phyloP scores from a whole-genome alignment of 2,888 invertebrate genomes.

The Amitus sp. region DNA sequence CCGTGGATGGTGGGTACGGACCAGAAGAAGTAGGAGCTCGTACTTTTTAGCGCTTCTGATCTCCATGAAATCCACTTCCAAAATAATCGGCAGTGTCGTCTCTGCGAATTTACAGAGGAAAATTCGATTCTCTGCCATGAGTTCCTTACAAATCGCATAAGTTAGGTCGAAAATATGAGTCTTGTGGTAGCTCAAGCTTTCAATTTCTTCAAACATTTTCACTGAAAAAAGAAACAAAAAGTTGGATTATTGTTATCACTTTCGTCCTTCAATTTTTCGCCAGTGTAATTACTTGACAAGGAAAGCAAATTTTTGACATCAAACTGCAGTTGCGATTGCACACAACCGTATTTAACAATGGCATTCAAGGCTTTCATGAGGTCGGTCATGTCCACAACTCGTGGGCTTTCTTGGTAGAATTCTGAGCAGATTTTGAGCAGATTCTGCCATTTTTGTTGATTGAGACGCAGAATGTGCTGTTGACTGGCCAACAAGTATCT shows the following conservation, averaged over 20 bases:
- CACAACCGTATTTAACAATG: conserved; percentile 66
- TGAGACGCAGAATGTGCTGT: conserved; percentile 15
- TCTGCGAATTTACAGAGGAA: conserved; percentile 56
- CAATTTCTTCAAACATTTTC: conserved; percentile 34
- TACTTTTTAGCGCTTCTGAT: conserved; percentile 60
- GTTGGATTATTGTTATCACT: conserved; percentile 3
- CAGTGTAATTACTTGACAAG: too few relatives aligned
- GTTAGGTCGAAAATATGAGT: conserved; percentile 49
- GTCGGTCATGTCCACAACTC: conserved; percentile 63
- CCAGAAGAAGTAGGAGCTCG: conserved; percentile 67
- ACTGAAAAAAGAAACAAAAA: conserved; percentile 20
- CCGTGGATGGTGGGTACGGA: conserved; percentile 68
- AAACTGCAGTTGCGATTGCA: conserved; percentile 49
- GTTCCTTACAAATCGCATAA: conserved; percentile 58
- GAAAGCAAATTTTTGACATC: conserved; percentile 48
- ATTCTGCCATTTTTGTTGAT: conserved; percentile 69
- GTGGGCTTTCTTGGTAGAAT: conserved; percentile 55
- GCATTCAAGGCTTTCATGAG: conserved; percentile 66
- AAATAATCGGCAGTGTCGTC: conserved; percentile 44
- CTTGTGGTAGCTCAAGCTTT: conserved; percentile 36
- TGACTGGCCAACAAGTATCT: conserved; percentile 18
- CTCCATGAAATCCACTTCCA: conserved; percentile 64
- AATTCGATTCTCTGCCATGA: conserved; percentile 68
- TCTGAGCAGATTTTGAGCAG: conserved; percentile 45
- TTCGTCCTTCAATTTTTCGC: conserved; percentile 54